Evolutionary conservation across 1,140 invertebrate species (phyloP).

Genomic region (Meloidogyne floridensis): DNA sequence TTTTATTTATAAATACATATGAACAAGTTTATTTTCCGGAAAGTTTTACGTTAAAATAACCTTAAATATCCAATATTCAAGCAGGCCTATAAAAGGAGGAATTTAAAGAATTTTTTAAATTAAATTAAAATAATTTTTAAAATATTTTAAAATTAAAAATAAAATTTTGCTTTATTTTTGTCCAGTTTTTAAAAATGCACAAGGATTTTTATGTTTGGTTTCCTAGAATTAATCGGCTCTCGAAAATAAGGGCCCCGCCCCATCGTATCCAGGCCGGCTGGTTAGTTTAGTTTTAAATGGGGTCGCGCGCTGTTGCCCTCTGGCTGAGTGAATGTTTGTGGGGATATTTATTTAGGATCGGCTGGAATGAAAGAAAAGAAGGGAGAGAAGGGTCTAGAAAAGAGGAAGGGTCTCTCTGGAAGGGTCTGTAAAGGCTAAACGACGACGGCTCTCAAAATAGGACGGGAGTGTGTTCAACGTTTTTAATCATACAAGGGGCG

Average conservation of each 20-base stretch:
- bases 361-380: neutral
- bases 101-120: no score
- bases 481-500: neutral
- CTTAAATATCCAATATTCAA: no score
- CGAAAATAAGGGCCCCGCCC: neutral
- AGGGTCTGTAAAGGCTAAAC: neutral
- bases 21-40: no score
- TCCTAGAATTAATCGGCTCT: constrained; percentile 6
- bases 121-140: no score
- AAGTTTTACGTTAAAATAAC: no score
- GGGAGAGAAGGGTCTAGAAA: neutral
- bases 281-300: constrained; percentile 4
- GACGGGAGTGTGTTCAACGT: neutral
- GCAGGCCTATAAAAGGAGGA: no score
- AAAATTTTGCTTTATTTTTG: neutral
- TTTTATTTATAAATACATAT: no score
- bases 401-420: neutral
- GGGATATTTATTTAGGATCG: neutral
- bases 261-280: neutral
- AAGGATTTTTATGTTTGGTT: neutral
- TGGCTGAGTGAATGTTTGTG: neutral
- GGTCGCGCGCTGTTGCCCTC: constrained; percentile 7
- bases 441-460: neutral
- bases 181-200: neutral
- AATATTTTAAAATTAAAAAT: no score